These are phyloP conservation scores for Nothoprocta perdicaria DNA, from an alignment of 2,113 vertebrate genomes.

Conservation along the genomic window DNA sequence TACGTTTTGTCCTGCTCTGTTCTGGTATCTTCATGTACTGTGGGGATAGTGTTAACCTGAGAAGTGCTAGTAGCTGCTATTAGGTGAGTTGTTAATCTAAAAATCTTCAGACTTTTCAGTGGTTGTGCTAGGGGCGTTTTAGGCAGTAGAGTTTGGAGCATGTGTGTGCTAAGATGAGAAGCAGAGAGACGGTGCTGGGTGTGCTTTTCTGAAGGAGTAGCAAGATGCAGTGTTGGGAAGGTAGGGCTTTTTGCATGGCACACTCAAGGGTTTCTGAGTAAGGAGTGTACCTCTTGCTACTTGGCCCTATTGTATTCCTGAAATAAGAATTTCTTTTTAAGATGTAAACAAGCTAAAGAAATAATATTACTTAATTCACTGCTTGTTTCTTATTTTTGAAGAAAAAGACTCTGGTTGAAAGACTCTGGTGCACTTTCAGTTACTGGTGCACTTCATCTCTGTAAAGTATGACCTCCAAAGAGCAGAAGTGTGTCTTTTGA, in stretches of 20 bases:
- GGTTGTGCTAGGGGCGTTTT: neutral
- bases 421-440: neutral
- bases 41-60: neutral
- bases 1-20: neutral
- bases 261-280: neutral
- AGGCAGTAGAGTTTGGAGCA: neutral
- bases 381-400: neutral
- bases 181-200: rapidly evolving
- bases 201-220: neutral
- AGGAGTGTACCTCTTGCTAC: neutral
- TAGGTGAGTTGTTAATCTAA: neutral
- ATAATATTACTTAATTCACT: neutral
- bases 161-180: neutral
- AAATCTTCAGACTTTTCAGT: neutral
- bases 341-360: neutral
- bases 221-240: rapidly evolving
- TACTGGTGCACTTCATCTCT: neutral
- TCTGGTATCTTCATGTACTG: neutral
- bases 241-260: neutral
- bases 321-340: neutral
- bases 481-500: neutral
- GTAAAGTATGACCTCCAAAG: neutral
- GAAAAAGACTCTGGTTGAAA: neutral
- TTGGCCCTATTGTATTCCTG: neutral
- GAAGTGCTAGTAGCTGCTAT: neutral